Base-by-base conservation (phyloP, 2,888 invertebrate species). In the Glaucopsyche alexis region DNA sequence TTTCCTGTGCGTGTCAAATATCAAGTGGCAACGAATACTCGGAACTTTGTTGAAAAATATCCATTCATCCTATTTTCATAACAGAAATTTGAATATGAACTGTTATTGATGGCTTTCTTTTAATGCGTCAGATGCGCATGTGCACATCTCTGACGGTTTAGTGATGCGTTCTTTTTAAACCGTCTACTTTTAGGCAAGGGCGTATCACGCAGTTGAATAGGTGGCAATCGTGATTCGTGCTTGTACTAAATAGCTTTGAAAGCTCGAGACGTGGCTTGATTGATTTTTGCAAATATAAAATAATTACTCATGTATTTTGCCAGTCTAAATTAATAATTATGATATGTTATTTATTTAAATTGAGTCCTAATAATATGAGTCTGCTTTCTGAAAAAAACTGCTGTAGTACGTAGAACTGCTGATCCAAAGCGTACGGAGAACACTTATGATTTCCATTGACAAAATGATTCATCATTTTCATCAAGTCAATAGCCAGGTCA, bases 71-170 rank as follows among this genome's bases (percentile, higher is more conserved):
- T 79, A 79, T 80, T 80, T 80, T 79, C 85, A 86, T 87, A 87
- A 85, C 84, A 83, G 80, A 85, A 86, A 88, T 90, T 89, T 89
- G 87, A 90, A 90, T 90, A 87, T 87, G 87, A 88, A 89, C 84
- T 73, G 75, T 81, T 49, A 82, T 83, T 83, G 81, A 83, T 82
- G 84, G 84, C 90, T 88, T 90, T 90, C 88, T 90, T 90, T 90
- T 90, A 90, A 89, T 89, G 87, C 87, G 87, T 85, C 74, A 91
- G 91, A 91, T 91, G 91, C 91, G 87, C 88, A 83, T 85, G 89
- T 83, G 91, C 91, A 91, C 90, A 83, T 89, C 87, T 86, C 89
- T 84, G 89, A 88, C 88, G 91, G 90, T 91, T 93, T 92, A 91
- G 91, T 91, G 90, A 91, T 91, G 92, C 92, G 91, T 93, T 91